These are phyloP conservation scores for Tuberolachnus salignus DNA, from an alignment of 2,888 invertebrate species.

Conservation along the genomic window DNA sequence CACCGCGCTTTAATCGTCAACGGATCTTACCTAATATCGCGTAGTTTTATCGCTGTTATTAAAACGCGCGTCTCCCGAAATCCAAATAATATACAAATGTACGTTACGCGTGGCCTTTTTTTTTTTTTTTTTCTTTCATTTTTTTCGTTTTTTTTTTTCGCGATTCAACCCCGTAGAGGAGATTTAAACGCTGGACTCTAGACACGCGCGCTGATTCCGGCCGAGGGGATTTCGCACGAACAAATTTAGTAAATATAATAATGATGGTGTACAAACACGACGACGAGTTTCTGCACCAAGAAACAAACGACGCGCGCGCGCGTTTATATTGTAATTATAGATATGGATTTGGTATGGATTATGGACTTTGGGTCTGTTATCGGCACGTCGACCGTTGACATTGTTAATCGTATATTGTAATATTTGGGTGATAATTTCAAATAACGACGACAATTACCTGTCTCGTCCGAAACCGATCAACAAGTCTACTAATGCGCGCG, in stretches of 20 bases:
- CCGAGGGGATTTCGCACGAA: not conserved
- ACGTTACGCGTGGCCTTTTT: not conserved
- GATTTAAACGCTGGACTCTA: constrained; percentile 48
- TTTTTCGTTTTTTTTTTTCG: not conserved
- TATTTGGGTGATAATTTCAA: too few relatives aligned
- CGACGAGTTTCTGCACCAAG: too few relatives aligned
- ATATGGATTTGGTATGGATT: too few relatives aligned
- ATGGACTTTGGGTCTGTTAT: too few relatives aligned
- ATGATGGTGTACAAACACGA: too few relatives aligned
- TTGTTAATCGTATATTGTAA: not conserved
- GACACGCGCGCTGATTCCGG: not conserved
- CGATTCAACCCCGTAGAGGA: constrained; percentile 9
- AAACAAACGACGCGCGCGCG: too few relatives aligned
- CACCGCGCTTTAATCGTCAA: too few relatives aligned
- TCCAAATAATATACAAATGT: not conserved
- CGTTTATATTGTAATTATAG: too few relatives aligned
- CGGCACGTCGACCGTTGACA: not conserved
- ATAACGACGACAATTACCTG: too few relatives aligned
- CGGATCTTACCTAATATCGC: too few relatives aligned
- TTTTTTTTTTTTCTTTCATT: too few relatives aligned
- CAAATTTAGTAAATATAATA: too few relatives aligned
- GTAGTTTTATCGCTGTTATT: not conserved
- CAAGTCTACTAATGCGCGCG: constrained; percentile 45
- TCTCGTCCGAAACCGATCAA: constrained; percentile 13
- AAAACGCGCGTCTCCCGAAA: not conserved